Evolutionary conservation across 2,888 invertebrate species (phyloP), one percentile per base, ranked within the genome.

Genomic region (Tuberolachnus salignus): DNA sequence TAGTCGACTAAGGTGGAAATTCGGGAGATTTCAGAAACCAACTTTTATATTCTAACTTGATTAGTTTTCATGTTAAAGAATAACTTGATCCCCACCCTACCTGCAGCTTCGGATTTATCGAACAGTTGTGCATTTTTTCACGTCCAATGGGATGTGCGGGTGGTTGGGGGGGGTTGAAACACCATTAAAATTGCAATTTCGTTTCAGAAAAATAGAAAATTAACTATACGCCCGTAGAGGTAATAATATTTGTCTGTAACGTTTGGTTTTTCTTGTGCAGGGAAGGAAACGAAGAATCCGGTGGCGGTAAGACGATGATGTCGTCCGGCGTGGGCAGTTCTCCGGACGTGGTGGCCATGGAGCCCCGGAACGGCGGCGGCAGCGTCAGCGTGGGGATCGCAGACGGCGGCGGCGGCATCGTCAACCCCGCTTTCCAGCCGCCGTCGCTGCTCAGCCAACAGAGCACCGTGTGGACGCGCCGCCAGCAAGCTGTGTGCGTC

Each of bases 401-500:
- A 11, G 81, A 81, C 44, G 80, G 73, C 16, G 70, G 82, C 9
- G 81, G 81, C 8, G 83, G 83, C 6, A 81, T 81, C 44, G 81
- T 81, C 53, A 82, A 81, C 67, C 82, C 82, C 19, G 82, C 82
- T n/a, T 82, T 82, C 66, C 81, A 82, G 42, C 82, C 82, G 14
- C 81, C 82, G 6, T 82, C 82, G 34, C 81, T 83, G 46, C 82
- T 83, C 66, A 82, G 85, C 46, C 87, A 87, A 83, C 86, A 86
- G 80, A 87, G 87, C 63, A 85, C 87, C 26, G 84, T 87, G 74
- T 92, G 91, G 91, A 88, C 90, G 85, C 90, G 92, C 84, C 88
- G 91, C 82, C 93, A 93, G 85, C 92, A 94, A 83, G 95, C 95
- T 34, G 94, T 95, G 75, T 92, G 93, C 84, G 93, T 95, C 81